Evolutionary conservation across 2,113 vertebrate genomes (phyloP), one percentile per base, ranked within the genome.

Genomic region (Rhinolophus sinicus): DNA sequence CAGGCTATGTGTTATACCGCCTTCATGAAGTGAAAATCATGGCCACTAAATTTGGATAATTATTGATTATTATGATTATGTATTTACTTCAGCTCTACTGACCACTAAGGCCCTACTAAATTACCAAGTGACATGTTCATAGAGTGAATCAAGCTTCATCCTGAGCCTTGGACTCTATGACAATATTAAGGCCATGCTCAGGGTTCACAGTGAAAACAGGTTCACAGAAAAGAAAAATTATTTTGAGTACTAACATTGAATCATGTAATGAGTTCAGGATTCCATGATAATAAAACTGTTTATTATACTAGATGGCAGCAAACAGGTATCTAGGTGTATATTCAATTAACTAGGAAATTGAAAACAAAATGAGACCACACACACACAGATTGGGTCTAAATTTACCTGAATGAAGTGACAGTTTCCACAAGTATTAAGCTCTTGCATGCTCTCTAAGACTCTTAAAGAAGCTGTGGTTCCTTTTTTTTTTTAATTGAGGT

Each of bases 291-390:
- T 33, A n/a, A 86, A 69, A 14, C 35, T 47, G 93, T 70, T 84
- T 8, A 2, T 47, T 50, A 90, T 9, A 11, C 65, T 87, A 86
- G 76, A 65, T 50, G 88, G 95, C 86, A 98, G 96, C 88, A 97
- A 90, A 96, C 1, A 1, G 12, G 72, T 94, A 58, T 78, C 11
- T 84, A 75, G 58, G 0, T 3, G 10, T 6, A 4, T 2, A 16
- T 22, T 52, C 73, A 70, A 14, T 93, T 91, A 93, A 54, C n/a
- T 18, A 60, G n/a, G 56, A 90, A 67, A 97, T 3, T 73, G 50
- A 73, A 95, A 93, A 88, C 70, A 87, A 96, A 95, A 90, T 52
- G 50, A 95, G 96, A 82, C 22, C 22, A 76, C 8, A 85, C 22
- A 76, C 8, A 85, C 6, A 67, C 4, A 64, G 35, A 85, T 35